Conservation (phyloP, 2,797 vertebrate species). For the Nothura maculosa region DNA sequence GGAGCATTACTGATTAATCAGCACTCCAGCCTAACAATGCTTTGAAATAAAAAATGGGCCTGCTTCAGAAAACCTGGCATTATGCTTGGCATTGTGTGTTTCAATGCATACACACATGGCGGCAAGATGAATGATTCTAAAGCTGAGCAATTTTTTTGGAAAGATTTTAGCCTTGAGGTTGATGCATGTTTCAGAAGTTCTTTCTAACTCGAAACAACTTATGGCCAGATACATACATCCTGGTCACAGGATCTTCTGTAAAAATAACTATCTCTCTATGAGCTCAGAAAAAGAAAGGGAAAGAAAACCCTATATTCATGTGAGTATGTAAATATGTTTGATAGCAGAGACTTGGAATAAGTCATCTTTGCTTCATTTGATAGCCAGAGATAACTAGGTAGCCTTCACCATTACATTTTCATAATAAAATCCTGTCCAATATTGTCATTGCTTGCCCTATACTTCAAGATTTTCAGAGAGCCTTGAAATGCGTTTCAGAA, state of each 20-base stretch:
- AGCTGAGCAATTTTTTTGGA: not conserved
- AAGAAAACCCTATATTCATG: not conserved
- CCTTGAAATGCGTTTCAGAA: not conserved
- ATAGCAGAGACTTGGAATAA: not conserved
- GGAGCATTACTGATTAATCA: not conserved
- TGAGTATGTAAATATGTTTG: not conserved
- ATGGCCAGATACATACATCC: not conserved
- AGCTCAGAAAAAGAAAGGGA: not conserved
- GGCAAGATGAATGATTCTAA: not conserved
- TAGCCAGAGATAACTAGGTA: not conserved
- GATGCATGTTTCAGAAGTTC: not conserved
- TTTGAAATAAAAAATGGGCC: not conserved
- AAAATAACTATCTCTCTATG: not conserved
- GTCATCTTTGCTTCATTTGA: not conserved
- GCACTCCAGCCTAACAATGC: not conserved
- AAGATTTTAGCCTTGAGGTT: not conserved
- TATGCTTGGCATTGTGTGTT: not conserved
- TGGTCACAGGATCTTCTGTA: not conserved
- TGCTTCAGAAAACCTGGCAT: slow-evolving; percentile 12
- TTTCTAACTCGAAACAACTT: not conserved
- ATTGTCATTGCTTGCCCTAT: not conserved
- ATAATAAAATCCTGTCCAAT: not conserved
- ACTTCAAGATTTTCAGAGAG: slow-evolving; percentile 18
- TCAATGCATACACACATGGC: not conserved
- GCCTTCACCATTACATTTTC: not conserved